Evolutionary conservation across 2,113 vertebrate species (phyloP).

Genomic region (Silurus asotus): DNA sequence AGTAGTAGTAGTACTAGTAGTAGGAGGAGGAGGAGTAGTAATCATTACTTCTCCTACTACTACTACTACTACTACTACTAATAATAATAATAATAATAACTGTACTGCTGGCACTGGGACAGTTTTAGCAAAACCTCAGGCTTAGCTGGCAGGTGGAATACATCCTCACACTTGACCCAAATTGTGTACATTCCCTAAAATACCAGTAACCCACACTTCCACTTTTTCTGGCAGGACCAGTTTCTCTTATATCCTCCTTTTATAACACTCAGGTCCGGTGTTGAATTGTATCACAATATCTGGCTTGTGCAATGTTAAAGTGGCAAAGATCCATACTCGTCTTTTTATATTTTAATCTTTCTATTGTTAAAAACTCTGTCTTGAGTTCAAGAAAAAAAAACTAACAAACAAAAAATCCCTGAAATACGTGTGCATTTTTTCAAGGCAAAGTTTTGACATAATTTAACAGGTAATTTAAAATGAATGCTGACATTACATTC

Average conservation of each 20-base stretch:
- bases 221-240: constrained; percentile 40
- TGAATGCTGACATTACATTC: not conserved
- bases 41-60: too few species aligned
- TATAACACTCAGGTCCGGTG: constrained; percentile 56
- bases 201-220: constrained; percentile 49
- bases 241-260: constrained; percentile 59
- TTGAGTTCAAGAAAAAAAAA: not conserved
- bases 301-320: constrained; percentile 23
- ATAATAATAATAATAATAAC: not conserved
- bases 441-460: too few species aligned
- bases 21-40: too few species aligned
- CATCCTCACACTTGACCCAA: constrained; percentile 29
- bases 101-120: not conserved
- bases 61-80: not conserved
- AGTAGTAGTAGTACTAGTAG: too few species aligned
- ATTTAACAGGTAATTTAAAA: not conserved
- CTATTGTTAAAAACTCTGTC: not conserved
- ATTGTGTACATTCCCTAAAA: constrained; percentile 23
- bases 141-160: not conserved
- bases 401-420: not conserved
- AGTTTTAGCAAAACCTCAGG: not conserved
- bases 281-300: not conserved
- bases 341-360: not conserved
- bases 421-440: not conserved
- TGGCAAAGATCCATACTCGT: not conserved